Evolutionary conservation across 2,113 vertebrate genomes (phyloP).

Genomic region (Bungarus multicinctus): DNA sequence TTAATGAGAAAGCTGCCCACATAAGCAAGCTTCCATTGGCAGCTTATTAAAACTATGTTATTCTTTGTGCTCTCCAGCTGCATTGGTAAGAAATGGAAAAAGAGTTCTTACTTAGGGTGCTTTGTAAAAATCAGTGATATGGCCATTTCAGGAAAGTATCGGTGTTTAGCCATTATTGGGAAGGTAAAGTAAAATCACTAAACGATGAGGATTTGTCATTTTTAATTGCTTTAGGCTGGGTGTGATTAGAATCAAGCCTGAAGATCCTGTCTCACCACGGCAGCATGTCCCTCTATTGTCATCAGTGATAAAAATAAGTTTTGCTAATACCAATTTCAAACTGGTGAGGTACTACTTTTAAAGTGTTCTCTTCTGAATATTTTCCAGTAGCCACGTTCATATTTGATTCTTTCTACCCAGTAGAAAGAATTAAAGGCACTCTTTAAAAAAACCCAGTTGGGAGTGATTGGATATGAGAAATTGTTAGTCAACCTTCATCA

Average conservation of each 20-base stretch:
- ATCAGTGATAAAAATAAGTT: conserved; percentile 1
- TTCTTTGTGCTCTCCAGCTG: conserved; percentile 20
- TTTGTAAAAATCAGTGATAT: not conserved
- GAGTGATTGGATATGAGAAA: not conserved
- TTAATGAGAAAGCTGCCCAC: conserved; percentile 26
- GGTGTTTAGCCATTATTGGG: not conserved
- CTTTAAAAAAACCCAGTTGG: not conserved
- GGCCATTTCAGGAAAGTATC: not conserved
- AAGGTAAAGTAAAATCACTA: not conserved
- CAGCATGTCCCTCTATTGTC: not conserved
- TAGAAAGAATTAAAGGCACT: not conserved
- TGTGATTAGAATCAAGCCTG: not conserved
- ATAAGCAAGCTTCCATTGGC: conserved; percentile 16
- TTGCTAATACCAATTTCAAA: not conserved
- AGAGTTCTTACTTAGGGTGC: not conserved
- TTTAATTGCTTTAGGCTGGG: not conserved
- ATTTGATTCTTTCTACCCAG: not conserved
- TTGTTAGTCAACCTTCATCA: not conserved
- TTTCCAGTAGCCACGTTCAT: not conserved
- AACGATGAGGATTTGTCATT: not conserved
- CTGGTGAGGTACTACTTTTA: not conserved
- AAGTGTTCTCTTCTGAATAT: not conserved
- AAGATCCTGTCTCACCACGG: not conserved
- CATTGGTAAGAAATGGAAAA: not conserved
- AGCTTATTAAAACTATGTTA: conserved; percentile 10